Base-by-base conservation (phyloP, 2,113 vertebrate species). In the Rana temporaria region DNA sequence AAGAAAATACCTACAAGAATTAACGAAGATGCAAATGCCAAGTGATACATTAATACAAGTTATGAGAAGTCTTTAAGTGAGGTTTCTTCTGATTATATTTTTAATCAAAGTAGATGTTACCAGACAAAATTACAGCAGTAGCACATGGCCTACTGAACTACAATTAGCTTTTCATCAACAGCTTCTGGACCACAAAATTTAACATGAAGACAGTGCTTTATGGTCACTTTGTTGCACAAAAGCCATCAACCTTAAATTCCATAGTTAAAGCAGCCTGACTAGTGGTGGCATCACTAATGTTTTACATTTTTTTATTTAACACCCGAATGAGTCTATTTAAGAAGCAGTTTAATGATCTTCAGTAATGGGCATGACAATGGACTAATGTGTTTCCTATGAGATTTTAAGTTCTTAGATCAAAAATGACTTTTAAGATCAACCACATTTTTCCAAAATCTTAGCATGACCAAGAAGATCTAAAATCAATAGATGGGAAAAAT, bases 371-470 rank as follows among this genome's bases (percentile, higher is more conserved):
- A n/a, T 59, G 24, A 26, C 71, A 74, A 20, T 59, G 19, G 19
- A 38, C 34, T 17, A 24, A 34, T 59, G 32, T 59, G 53, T 34
- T 59, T 30, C 34, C 32, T 74, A 74, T 24, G 56, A 57, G 56
- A 34, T 73, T 15, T 81, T 38, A 63, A 17, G 26, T 63, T 72
- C 34, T 71, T 30, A 71, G 53, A 20, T 42, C 24, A 63, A 32
- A 15, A 65, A 32, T 72, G 63, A 20, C 79, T 63, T 79, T 15
- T 8, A 26, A 24, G 26, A n/a, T 57, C 77, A 42, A 26, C 32
- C 53, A 53, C 77, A 52, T 60, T 38, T 11, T 38, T 38, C 26
- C 42, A 56, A 68, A 56, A 69, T n/a, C 17, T 69, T 22, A 38
- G 57, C 24, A 20, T 59, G 52, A 57, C 77, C 77, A 17, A 30